These are phyloP conservation scores for Pseudococcus viburni DNA, from an alignment of 2,888 invertebrate genomes.

Conservation along the genomic window DNA sequence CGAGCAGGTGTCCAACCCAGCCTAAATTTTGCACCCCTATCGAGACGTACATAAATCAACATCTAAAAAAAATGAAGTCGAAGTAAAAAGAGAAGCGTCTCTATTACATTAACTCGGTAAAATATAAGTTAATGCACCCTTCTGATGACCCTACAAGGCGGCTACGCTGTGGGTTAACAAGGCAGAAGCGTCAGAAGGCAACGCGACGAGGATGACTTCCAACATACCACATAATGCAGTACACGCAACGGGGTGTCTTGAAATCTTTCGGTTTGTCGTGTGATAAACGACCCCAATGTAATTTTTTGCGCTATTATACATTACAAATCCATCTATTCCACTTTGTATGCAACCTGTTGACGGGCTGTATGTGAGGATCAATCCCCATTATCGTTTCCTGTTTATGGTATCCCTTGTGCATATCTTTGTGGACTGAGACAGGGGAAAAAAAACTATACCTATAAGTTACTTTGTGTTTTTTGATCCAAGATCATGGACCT, in stretches of 20 bases:
- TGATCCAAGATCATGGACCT: not conserved
- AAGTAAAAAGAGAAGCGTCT: not conserved
- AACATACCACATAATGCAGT: not conserved
- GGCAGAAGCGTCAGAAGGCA: not conserved
- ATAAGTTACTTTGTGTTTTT: not conserved
- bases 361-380: not conserved
- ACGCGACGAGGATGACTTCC: not conserved
- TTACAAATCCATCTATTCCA: constrained; percentile 21
- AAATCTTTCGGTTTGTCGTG: not conserved
- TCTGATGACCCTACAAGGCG: not conserved
- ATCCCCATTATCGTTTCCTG: not conserved
- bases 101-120: not conserved
- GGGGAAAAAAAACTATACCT: too few relatives aligned
- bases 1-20: not conserved
- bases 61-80: not conserved
- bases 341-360: constrained; percentile 41
- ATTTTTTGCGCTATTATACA: constrained; percentile 4
- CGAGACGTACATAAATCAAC: not conserved
- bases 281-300: constrained; percentile 23
- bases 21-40: not conserved
- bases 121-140: constrained; percentile 18
- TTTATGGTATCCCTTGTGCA: not conserved
- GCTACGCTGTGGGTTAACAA: not conserved
- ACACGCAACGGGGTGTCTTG: constrained; percentile 14
- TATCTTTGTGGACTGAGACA: not conserved